Base-by-base conservation (phyloP, 2,888 invertebrate genomes). In the Zhengitettix transpicula region DNA sequence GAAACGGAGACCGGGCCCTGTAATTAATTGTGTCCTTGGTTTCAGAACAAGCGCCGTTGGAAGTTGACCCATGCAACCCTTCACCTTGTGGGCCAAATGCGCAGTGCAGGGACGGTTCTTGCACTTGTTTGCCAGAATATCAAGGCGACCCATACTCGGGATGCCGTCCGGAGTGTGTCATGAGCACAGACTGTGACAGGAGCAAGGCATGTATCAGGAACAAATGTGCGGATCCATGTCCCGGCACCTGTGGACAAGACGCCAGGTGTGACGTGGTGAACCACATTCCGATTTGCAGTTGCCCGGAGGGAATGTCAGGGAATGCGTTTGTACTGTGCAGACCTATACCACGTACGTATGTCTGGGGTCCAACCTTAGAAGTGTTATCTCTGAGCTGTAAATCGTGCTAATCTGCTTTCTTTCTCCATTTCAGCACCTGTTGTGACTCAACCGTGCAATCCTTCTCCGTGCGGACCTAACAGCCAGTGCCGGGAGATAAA, bases 81-180 rank as follows among this genome's bases (percentile, higher is more conserved):
- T 69, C 69, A 40, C 69, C 71, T 40, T 73, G 73, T 64, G 73
- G 73, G 15, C 67, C 69, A 10, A 83, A 83, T 66, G 78, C 86
- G 42, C 76, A 79, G 65, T 89, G 88, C 68, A 74, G 76, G 56
- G 79, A 82, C 66, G 64, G 62, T 58, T 41, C 60, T 14, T 78
- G 77, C 65, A 71, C 73, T n/a, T 78, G 78, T 67, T 62, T 73
- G 42, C 68, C 71, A 7, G 75, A 75, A 65, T 76, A 74, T 65
- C 72, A 72, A 66, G 78, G 78, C 16, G 84, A 85, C 68, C 85
- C 67, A 44, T 84, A 83, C 67, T 71, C 77, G 40, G 83, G 83
- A 40, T 89, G 89, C 68, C 80, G 84, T 65, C 89, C 88, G 1
- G 88, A 89, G 74, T 89, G 89, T 70, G 77, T 87, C 28, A 77